Evolutionary conservation across 2,113 vertebrate genomes (phyloP).

Genomic region (Stomatorhinus ivindoensis): DNA sequence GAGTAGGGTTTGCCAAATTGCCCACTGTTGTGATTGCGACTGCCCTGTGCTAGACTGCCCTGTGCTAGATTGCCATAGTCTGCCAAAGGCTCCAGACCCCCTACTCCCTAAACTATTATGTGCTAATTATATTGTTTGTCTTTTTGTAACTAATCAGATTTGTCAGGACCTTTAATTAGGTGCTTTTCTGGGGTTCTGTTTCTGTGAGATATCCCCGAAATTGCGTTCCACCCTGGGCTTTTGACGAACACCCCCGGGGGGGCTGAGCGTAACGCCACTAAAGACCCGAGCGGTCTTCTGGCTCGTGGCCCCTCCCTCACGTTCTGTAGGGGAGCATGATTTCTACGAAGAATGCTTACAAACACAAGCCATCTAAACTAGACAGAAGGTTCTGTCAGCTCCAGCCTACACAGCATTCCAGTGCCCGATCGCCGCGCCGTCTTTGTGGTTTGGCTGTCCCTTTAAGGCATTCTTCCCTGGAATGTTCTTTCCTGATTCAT

Average conservation of each 20-base stretch:
- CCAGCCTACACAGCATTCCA: background rate
- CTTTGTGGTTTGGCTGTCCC: background rate
- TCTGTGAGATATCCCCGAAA: background rate
- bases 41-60: background rate
- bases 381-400: background rate
- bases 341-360: background rate
- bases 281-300: background rate
- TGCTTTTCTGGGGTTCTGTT: background rate
- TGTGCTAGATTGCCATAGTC: no score
- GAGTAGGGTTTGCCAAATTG: background rate
- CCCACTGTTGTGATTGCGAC: background rate
- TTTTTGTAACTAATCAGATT: background rate
- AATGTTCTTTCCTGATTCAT: constrained; percentile 39
- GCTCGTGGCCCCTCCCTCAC: background rate
- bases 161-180: background rate
- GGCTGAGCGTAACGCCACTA: background rate
- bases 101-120: background rate
- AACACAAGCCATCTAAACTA: background rate
- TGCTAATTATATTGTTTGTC: background rate
- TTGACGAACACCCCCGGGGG: background rate
- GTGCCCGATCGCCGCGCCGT: background rate
- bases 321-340: background rate
- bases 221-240: background rate
- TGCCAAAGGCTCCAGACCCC: background rate
- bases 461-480: constrained; percentile 3